A percentile compares a stretch with the other conserved stretches of the same genome.
These are phyloP conservation scores for Gymnoscelis rufifasciata DNA, from an alignment of 2,888 invertebrate genomes.

Conservation along the genomic window DNA sequence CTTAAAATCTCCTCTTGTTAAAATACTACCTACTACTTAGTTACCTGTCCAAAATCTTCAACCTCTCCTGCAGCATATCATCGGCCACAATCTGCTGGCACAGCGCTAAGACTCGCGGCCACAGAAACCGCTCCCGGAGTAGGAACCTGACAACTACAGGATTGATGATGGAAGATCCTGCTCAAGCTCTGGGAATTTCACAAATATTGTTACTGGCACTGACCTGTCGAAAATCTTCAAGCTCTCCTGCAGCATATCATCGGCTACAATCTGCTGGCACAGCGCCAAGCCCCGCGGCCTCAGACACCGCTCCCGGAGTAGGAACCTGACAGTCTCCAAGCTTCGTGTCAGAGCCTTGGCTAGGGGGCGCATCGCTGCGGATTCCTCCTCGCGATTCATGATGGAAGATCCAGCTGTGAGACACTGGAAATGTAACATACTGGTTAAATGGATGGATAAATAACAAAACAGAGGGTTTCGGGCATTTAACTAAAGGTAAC, in stretches of 20 bases:
- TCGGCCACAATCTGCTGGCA: constrained; percentile 67
- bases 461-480: too few species aligned
- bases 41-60: constrained; percentile 79
- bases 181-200: too few species aligned
- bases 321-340: constrained; percentile 93
- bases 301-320: constrained; percentile 92
- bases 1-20: too few species aligned
- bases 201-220: too few species aligned
- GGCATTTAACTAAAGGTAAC: too few species aligned
- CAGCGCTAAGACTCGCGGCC: constrained; percentile 80
- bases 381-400: constrained; percentile 97
- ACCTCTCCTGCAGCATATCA: constrained; percentile 87
- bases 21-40: too few species aligned
- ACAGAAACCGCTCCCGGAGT: constrained; percentile 91
- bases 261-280: constrained; percentile 61
- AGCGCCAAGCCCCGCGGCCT: constrained; percentile 80
- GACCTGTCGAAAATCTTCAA: constrained; percentile 81
- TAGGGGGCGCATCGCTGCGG: constrained; percentile 96
- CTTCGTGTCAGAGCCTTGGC: constrained; percentile 98
- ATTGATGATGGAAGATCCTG: too few species aligned
- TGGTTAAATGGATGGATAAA: too few species aligned
- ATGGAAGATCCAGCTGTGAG: constrained; percentile 98
- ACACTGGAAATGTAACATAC: constrained; percentile 81
- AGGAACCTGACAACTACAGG: constrained; percentile 94
- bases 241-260: constrained; percentile 88